Evolutionary conservation across 2,797 vertebrate genomes (phyloP), one percentile per base, ranked within the genome.

Genomic region (Cheirogaleus major): DNA sequence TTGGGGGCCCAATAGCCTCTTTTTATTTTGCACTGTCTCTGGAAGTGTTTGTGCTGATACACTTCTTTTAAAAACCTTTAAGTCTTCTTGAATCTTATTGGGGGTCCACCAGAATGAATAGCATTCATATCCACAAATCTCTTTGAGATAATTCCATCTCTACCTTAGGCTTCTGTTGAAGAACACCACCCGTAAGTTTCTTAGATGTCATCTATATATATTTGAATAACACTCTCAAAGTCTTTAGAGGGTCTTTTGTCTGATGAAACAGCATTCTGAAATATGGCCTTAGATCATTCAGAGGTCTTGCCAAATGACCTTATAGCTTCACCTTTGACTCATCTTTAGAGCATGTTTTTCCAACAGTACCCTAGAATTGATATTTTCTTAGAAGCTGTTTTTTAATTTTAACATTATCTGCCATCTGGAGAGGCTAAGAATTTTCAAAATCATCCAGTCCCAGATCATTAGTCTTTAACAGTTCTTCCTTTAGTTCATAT

Each of bases 351-450:
- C 17, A 23, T 52, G 6, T 41, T 70, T 86, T 35, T 57, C 13
- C 23, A 63, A 43, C 5, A 55, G 50, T 38, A 45, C 32, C 27
- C 43, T 81, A 50, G 38, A 63, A 67, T 35, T 80, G 41, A 80
- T 92, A 15, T 81, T 80, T 85, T 3, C 50, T 76, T 52, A 14
- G 38, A 61, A 90, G 12, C 20, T 7, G 75, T 75, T 91, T 83
- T 17, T 95, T 93, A 93, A 89, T 78, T 85, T 89, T 72, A 90
- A 22, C 18, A 52, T 73, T 48, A 95, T 82, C 81, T 91, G 20
- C 63, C 73, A 50, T 79, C 25, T 87, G 50, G 45, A 79, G 43
- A 85, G 11, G 3, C 48, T 89, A 32, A 85, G 22, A 27, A 18
- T 79, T 50, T 91, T 73, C 65, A 69, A 30, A 92, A 72, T 89